phyloP scores from a whole-genome alignment of 2,888 invertebrate genomes.

The Odontocerum albicorne region DNA sequence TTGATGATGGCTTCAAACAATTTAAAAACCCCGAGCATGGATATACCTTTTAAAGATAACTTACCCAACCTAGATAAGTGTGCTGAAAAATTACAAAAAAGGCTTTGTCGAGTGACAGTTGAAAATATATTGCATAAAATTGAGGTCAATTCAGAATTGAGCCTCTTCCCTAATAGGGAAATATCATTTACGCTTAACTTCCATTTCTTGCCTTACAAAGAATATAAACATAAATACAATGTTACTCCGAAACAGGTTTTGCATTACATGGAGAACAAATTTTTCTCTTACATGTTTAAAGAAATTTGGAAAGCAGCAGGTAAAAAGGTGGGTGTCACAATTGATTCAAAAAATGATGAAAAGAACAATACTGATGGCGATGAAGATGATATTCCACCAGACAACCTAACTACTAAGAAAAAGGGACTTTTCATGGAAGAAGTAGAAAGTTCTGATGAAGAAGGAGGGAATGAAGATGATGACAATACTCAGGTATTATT shows the following conservation, averaged over 20 bases:
- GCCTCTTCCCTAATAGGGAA: slow-evolving; percentile 56
- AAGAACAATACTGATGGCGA: slow-evolving; percentile 51
- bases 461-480: slow-evolving; percentile 61
- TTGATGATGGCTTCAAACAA: slow-evolving; percentile 93
- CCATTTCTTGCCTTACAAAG: slow-evolving; percentile 70
- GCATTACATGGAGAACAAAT: slow-evolving; percentile 71
- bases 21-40: slow-evolving; percentile 96
- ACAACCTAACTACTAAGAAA: slow-evolving; percentile 40
- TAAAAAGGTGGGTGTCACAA: slow-evolving; percentile 53
- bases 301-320: slow-evolving; percentile 63
- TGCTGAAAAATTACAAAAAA: slow-evolving; percentile 70
- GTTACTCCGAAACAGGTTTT: slow-evolving; percentile 72
- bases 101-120: slow-evolving; percentile 77
- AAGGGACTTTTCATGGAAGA: slow-evolving; percentile 41
- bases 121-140: slow-evolving; percentile 77
- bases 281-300: slow-evolving; percentile 67
- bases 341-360: slow-evolving; percentile 53
- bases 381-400: slow-evolving; percentile 48
- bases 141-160: slow-evolving; percentile 61
- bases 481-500: slow-evolving; percentile 51
- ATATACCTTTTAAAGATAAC: slow-evolving; percentile 74
- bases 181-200: slow-evolving; percentile 71
- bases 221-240: slow-evolving; percentile 72
- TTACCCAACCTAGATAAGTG: slow-evolving; percentile 53
- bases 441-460: slow-evolving; percentile 67